These are phyloP conservation scores for Phaethon lepturus DNA, from an alignment of 2,113 vertebrate species.

Conservation along the genomic window DNA sequence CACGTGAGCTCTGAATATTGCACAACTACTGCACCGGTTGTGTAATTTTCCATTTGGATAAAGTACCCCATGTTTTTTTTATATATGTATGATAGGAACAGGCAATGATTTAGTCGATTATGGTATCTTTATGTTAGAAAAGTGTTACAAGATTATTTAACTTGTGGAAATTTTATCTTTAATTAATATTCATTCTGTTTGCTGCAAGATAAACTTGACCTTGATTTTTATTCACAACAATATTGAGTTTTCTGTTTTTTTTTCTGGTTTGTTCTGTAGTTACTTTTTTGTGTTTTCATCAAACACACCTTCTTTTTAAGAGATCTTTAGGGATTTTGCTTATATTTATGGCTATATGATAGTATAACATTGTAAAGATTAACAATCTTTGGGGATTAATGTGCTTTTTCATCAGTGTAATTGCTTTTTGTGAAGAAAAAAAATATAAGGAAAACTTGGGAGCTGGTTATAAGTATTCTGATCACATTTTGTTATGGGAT, in stretches of 20 bases:
- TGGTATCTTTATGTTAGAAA: not conserved
- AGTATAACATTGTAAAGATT: not conserved
- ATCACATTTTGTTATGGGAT: not conserved
- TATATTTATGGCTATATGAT: not conserved
- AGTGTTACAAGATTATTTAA: not conserved
- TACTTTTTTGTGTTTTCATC: constrained; percentile 6
- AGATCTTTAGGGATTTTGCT: not conserved
- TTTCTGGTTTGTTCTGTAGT: not conserved
- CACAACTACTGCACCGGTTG: not conserved
- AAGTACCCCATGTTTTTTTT: not conserved
- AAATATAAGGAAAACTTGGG: not conserved
- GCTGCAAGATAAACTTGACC: constrained; percentile 3
- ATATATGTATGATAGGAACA: not conserved
- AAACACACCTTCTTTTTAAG: not conserved
- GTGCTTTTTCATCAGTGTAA: constrained; percentile 26
- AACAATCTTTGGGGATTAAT: constrained; percentile 27
- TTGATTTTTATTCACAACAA: not conserved
- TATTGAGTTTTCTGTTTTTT: not conserved
- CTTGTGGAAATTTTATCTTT: constrained; percentile 2
- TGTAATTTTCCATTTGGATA: not conserved
- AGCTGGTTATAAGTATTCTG: not conserved
- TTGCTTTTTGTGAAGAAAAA: not conserved
- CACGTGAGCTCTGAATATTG: not conserved
- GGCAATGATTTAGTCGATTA: not conserved
- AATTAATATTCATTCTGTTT: not conserved